These are phyloP conservation scores for Benthosema pterotum DNA, from an alignment of 2,797 vertebrate species.

Conservation along the genomic window DNA sequence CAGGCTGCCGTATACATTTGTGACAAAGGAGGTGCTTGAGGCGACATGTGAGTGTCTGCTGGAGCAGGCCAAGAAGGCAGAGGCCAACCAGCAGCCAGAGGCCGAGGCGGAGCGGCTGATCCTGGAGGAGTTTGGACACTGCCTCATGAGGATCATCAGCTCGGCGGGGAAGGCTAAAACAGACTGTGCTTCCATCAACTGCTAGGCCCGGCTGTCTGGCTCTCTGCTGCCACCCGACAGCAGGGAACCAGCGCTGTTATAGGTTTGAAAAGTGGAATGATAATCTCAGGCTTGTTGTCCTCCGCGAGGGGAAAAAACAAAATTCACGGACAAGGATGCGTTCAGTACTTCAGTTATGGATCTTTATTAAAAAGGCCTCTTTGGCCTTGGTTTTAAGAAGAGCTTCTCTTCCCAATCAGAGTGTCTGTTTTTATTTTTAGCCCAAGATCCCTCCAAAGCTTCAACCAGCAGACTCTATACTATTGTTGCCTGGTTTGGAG, in stretches of 20 bases:
- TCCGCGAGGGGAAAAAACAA: conserved; percentile 17
- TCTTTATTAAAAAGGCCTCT: too few species aligned
- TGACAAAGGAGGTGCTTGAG: conserved; percentile 96
- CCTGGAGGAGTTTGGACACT: conserved; percentile 98
- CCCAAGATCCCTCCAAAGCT: too few species aligned
- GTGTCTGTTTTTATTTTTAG: too few species aligned
- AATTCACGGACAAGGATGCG: too few species aligned
- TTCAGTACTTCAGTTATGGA: too few species aligned
- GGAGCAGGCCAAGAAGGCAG: conserved; percentile 91
- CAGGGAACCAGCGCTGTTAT: not conserved
- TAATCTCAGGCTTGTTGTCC: conserved; percentile 26
- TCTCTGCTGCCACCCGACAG: conserved; percentile 2
- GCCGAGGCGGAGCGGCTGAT: conserved; percentile 90
- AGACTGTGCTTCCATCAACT: conserved; percentile 92
- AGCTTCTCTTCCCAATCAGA: too few species aligned
- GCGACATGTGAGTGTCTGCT: conserved; percentile 95
- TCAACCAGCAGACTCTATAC: too few species aligned
- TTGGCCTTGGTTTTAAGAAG: too few species aligned
- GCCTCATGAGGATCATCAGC: conserved; percentile 95
- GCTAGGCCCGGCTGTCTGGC: conserved; percentile 71
- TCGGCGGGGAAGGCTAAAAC: conserved; percentile 95
- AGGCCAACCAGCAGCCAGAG: conserved; percentile 88
- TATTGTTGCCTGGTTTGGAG: too few species aligned
- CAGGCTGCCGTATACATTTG: conserved; percentile 95
- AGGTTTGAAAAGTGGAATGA: too few species aligned